Base-by-base conservation (phyloP, 2,888 invertebrate genomes). In the Dryocosmus kuriphilus region DNA sequence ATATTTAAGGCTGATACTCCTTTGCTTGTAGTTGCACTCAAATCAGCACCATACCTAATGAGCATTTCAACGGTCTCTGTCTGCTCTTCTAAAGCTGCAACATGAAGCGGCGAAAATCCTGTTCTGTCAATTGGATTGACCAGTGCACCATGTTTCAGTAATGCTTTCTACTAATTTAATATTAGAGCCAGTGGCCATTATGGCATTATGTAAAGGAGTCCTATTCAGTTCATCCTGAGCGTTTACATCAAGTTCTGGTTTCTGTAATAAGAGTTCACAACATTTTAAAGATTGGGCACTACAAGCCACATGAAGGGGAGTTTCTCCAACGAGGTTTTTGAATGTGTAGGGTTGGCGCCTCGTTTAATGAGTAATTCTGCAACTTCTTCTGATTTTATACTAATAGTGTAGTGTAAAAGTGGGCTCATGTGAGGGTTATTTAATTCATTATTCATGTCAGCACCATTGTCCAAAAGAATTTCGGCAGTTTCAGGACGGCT, bases 301-400 rank as follows among this genome's bases (percentile, higher is more conserved):
- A 32, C 92, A 91, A 0, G 93, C 93, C 14, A 93, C 89, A 85
- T 94, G 94, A 2, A 94, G 88, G 0, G 93, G 90, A 0, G 93
- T 92, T 84, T 92, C 92, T 63, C 92, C 92, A 55, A 92, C 87
- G 11, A 85, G 79, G 78, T 92, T 92, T 62, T 87, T 88, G 61
- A n/a, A n/a, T 89, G 89, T 14, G 92, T 90, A 0, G 92, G 87
- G 71, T 89, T 90, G 4, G 92, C 93, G 0, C 93, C 93, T n/a
- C 86, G 85, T 1, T 92, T 88, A 7, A 93, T 82, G 14, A 93
- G 84, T 2, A 92, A 75, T 74, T 88, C 88, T 1, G 90, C 90
- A 5, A 91, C 89, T 27, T 91, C 89, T 1, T 87, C 82, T 0
- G 92, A 87, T 35, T 87, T 88, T 0, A 89, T 87, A 63, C 90